Base-by-base conservation (phyloP, 2,113 vertebrate genomes). In the Syrmaticus mikado region DNA sequence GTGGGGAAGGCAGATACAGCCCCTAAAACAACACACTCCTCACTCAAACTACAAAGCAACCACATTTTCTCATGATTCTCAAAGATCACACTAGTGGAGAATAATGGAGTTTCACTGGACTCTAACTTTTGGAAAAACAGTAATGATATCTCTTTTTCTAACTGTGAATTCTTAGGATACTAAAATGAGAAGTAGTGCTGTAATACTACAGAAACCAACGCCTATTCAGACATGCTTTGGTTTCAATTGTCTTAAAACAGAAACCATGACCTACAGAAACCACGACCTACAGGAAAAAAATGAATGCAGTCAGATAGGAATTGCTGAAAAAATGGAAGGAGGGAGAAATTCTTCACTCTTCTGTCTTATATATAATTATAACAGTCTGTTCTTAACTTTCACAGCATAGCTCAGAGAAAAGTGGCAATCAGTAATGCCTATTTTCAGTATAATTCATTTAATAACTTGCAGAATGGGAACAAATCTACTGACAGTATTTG, bases 391-490 rank as follows among this genome's bases (percentile, higher is more conserved):
- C 70, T 77, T 48, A 58, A 66, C 18, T 76, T 73, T 71, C 57
- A 50, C 58, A 65, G 50, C 15, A 32, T 8, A 80, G 46, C 66
- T 68, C 85, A 95, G 94, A 67, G 36, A 76, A 82, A 93, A 93
- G 71, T 65, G 19, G n/a, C 82, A 78, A 78, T 92, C 86, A 74
- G 80, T 57, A 92, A 87, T 93, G 61, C 58, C 68, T 88, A 62
- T 50, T 85, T 86, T 75, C 83, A 74, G 66, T 60, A 94, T 41
- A 90, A 86, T 82, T 91, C 32, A 93, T 95, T 92, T 95, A 95
- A 87, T 92, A 93, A 96, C 34, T 41, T 57, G 60, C 53, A 93
- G 28, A 68, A 94, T 87, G 28, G 79, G 55, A 95, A 88, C 83
- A 93, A 76, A 85, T 92, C 66, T 89, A 89, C 84, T 93, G 85